These are phyloP conservation scores for Ictalurus furcatus DNA, from an alignment of 2,113 vertebrate genomes.

Conservation along the genomic window DNA sequence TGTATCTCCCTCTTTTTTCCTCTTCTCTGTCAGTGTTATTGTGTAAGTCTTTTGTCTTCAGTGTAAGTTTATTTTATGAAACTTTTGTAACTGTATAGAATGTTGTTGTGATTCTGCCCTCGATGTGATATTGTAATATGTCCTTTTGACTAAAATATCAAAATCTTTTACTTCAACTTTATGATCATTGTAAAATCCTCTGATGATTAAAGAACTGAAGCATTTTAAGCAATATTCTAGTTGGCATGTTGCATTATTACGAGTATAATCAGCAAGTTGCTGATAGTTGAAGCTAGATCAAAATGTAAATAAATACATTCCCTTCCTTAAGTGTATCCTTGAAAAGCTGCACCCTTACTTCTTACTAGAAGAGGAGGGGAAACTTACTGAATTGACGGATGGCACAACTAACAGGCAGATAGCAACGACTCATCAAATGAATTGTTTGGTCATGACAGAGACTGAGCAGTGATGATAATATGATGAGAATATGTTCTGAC, in stretches of 20 bases:
- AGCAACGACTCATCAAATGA: not conserved
- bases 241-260: not conserved
- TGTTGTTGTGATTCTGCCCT: not conserved
- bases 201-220: not conserved
- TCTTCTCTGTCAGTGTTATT: not conserved
- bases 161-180: not conserved
- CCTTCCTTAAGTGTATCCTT: not conserved
- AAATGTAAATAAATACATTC: not conserved
- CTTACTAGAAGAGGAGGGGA: not conserved
- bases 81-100: not conserved
- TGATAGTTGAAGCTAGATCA: not conserved
- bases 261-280: not conserved
- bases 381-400: not conserved
- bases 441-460: not conserved
- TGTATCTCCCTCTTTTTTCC: not conserved
- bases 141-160: not conserved
- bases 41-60: not conserved
- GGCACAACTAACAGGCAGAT: not conserved
- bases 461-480: not conserved
- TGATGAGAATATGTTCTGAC: not conserved
- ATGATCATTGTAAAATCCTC: not conserved
- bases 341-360: not conserved
- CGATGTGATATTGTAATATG: not conserved
- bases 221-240: not conserved
- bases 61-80: not conserved